Conservation (phyloP, 2,888 invertebrate species). For the Epirrhoe alternata region DNA sequence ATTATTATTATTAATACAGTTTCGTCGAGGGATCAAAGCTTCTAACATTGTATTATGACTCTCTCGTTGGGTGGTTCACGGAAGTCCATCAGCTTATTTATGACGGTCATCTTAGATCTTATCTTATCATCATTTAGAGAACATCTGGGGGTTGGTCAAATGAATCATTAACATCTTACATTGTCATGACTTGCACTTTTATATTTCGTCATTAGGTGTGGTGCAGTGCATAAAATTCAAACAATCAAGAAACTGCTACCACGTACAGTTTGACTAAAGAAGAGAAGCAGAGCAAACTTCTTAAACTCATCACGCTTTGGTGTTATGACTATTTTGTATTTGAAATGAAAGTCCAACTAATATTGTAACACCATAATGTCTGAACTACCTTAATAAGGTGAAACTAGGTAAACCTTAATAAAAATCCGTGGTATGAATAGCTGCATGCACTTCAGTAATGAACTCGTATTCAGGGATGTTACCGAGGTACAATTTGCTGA, state of each 20-base stretch:
- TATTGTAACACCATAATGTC: conserved; percentile 10
- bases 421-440: conserved; percentile 36
- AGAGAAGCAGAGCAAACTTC: neutral
- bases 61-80: neutral
- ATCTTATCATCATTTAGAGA: too few relatives aligned
- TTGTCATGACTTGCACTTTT: too few relatives aligned
- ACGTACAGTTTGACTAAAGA: neutral
- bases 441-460: conserved; percentile 42
- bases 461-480: conserved; percentile 42
- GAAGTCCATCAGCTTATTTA: neutral
- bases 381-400: conserved; percentile 22
- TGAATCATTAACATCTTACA: too few relatives aligned
- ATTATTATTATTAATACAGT: too few relatives aligned
- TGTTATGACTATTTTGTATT: neutral
- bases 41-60: neutral
- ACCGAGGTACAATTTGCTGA: conserved; percentile 39
- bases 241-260: too few relatives aligned
- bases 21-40: neutral
- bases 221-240: too few relatives aligned
- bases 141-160: neutral
- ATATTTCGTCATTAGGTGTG: too few relatives aligned
- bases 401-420: conserved; percentile 38
- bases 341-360: conserved; percentile 3
- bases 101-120: neutral
- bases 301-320: neutral